Evolutionary conservation across 2,797 vertebrate species (phyloP).

Genomic region (Sebastolobus altivelis): DNA sequence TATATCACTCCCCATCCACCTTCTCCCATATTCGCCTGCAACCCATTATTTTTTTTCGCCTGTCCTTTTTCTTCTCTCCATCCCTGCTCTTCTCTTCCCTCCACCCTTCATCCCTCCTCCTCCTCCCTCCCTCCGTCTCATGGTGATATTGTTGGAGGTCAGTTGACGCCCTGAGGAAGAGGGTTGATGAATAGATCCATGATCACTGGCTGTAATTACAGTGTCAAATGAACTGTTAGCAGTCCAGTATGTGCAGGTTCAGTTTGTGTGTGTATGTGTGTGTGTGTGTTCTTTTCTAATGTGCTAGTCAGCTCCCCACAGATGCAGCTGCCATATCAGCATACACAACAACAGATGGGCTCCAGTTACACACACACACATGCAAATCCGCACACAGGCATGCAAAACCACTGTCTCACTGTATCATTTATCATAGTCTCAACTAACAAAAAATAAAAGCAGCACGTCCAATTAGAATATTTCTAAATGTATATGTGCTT

Average conservation of each 20-base stretch:
- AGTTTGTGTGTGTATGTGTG: constrained; percentile 28
- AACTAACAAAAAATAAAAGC: constrained; percentile 37
- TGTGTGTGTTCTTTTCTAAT: constrained; percentile 49
- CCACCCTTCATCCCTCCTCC: not conserved
- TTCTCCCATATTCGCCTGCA: constrained; percentile 39
- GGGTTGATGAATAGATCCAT: constrained; percentile 76
- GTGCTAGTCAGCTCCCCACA: constrained; percentile 73
- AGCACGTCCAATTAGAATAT: constrained; percentile 25
- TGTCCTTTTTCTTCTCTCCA: constrained; percentile 13
- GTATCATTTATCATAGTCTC: constrained; percentile 42
- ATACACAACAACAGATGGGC: constrained; percentile 79
- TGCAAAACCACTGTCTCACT: constrained; percentile 25
- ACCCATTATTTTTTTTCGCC: constrained; percentile 35
- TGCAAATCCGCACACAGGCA: constrained; percentile 33
- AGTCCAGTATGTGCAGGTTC: constrained; percentile 61
- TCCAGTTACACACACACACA: constrained; percentile 58
- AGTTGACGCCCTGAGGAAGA: constrained; percentile 72
- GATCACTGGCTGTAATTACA: constrained; percentile 84
- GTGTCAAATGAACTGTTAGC: constrained; percentile 83
- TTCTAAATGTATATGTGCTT: constrained; percentile 6
- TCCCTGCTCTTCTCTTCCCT: not conserved
- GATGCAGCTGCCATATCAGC: constrained; percentile 78
- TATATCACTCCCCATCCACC: constrained; percentile 40
- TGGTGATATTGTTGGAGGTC: constrained; percentile 75
- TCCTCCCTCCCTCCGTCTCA: constrained; percentile 9